phyloP scores from a whole-genome alignment of 2,888 invertebrate genomes.

The Crematogaster levior region DNA sequence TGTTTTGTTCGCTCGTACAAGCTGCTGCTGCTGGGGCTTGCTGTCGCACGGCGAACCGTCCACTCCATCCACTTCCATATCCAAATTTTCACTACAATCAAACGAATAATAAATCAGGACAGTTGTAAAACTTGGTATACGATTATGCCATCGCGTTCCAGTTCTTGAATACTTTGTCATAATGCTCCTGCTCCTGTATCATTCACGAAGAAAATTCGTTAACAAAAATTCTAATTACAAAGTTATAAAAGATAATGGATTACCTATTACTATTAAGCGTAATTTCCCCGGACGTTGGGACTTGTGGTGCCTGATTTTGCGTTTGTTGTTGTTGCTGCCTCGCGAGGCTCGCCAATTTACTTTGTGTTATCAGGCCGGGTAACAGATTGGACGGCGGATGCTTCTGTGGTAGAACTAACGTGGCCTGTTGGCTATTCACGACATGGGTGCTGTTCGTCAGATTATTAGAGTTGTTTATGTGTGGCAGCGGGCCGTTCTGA shows the following conservation, averaged over 20 bases:
- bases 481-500: slow-evolving; percentile 81
- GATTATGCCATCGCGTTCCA: background rate
- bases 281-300: slow-evolving; percentile 85
- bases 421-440: slow-evolving; percentile 80
- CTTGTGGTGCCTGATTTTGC: slow-evolving; percentile 81
- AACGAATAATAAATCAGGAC: slow-evolving; percentile 16
- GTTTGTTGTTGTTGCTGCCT: slow-evolving; percentile 81
- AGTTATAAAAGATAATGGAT: slow-evolving; percentile 65
- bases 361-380: slow-evolving; percentile 82
- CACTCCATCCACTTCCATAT: slow-evolving; percentile 83
- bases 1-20: slow-evolving; percentile 87
- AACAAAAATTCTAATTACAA: background rate
- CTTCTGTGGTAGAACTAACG: slow-evolving; percentile 83
- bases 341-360: slow-evolving; percentile 82
- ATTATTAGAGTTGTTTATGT: slow-evolving; percentile 79
- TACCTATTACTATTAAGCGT: slow-evolving; percentile 89
- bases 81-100: slow-evolving; percentile 83
- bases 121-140: background rate
- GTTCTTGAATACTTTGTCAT: background rate
- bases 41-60: slow-evolving; percentile 84
- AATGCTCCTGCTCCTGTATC: background rate
- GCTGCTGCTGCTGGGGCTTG: slow-evolving; percentile 83
- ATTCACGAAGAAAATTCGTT: background rate
- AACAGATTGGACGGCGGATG: slow-evolving; percentile 83
- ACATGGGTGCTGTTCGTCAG: slow-evolving; percentile 78